Evolutionary conservation across 1,140 invertebrate species (phyloP).

Genomic region (Anagrus nilaparvatae): DNA sequence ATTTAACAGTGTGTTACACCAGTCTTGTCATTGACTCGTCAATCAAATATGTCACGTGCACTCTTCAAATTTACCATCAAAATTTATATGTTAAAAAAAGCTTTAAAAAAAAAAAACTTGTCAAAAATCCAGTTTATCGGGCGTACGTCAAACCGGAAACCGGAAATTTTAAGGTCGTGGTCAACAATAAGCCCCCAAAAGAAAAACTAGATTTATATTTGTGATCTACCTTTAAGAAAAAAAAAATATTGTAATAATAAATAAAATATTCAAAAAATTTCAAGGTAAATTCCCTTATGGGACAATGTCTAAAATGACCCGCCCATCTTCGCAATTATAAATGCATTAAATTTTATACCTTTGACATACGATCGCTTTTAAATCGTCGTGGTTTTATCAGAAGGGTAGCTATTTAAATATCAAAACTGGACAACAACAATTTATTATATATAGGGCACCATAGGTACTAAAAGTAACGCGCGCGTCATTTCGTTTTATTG

Average conservation of each 20-base stretch:
- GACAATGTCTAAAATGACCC: constrained; percentile 16
- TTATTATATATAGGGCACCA: constrained; percentile 34
- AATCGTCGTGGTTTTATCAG: constrained; percentile 25
- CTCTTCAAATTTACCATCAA: background rate
- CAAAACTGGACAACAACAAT: too few relatives aligned
- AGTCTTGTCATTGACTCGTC: constrained; percentile 8
- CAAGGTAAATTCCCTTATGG: too few relatives aligned
- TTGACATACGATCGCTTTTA: constrained; percentile 3
- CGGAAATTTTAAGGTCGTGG: too few relatives aligned
- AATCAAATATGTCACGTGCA: background rate
- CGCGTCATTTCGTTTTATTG: constrained; percentile 26
- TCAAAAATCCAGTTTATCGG: background rate
- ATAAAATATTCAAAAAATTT: too few relatives aligned
- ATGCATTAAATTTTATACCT: constrained; percentile 37
- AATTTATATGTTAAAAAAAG: too few relatives aligned
- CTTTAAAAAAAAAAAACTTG: too few relatives aligned
- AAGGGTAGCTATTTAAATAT: too few relatives aligned
- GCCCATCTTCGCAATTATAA: constrained; percentile 38
- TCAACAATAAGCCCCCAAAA: too few relatives aligned
- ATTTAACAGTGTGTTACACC: background rate
- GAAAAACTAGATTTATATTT: too few relatives aligned
- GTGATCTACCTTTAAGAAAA: too few relatives aligned
- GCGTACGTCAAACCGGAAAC: background rate
- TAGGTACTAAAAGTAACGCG: constrained; percentile 9
- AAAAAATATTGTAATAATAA: too few relatives aligned